Evolutionary conservation across 2,888 invertebrate genomes (phyloP).

Genomic region (Eupithecia exiguata): DNA sequence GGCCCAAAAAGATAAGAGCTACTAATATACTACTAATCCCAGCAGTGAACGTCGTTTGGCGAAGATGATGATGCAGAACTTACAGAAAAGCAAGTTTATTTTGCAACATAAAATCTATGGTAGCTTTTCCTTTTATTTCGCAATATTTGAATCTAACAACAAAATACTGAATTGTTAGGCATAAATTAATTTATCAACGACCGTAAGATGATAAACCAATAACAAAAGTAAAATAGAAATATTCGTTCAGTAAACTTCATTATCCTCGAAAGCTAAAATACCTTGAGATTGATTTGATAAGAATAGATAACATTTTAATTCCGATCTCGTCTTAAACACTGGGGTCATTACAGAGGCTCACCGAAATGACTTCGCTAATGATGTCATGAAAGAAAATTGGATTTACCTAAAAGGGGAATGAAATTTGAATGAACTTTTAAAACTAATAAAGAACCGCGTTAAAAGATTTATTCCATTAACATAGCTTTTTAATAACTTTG

Average conservation of each 20-base stretch:
- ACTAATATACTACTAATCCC: no score
- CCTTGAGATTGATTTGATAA: constrained; percentile 69
- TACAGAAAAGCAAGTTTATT: no score
- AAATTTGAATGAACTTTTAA: constrained; percentile 68
- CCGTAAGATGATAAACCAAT: neutral
- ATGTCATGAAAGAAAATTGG: constrained; percentile 82
- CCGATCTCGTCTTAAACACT: constrained; percentile 81
- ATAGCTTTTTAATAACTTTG: constrained; percentile 15
- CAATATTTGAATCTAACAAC: no score
- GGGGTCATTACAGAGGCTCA: constrained; percentile 80
- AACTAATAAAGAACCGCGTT: constrained; percentile 11
- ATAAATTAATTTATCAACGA: no score
- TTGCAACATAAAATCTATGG: no score
- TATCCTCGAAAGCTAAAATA: neutral
- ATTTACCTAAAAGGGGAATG: constrained; percentile 81
- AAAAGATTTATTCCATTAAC: constrained; percentile 14
- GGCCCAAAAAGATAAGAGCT: no score
- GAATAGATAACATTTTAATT: constrained; percentile 72
- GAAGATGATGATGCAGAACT: no score
- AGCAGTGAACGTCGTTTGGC: no score
- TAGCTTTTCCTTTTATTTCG: no score
- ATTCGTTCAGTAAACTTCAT: neutral
- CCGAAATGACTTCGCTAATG: constrained; percentile 79
- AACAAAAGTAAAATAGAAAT: neutral
- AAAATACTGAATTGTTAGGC: no score